Percentiles rank a stretch among this genome's conserved stretches.
phyloP scores from a whole-genome alignment of 1,140 invertebrate genomes.

The Drosophila prosaltans region DNA sequence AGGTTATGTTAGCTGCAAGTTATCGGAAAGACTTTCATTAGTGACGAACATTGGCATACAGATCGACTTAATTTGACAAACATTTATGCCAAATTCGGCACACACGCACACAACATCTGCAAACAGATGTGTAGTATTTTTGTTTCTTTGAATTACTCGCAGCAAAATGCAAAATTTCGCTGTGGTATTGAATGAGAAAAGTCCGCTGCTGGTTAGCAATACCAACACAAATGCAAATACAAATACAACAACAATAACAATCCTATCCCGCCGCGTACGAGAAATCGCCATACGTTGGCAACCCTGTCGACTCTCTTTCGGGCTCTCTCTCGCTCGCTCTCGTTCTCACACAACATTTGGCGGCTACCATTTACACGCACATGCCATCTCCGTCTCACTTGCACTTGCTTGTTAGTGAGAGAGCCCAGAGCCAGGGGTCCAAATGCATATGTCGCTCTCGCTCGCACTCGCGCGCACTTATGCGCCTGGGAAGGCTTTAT shows the following conservation, averaged over 20 bases:
- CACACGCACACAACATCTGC: conserved; percentile 9
- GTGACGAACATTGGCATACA: conserved; percentile 29
- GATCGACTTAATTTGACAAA: conserved; percentile 27
- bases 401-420: conserved; percentile 49
- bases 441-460: conserved; percentile 44
- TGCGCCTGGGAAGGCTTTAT: conserved; percentile 59
- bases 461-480: conserved; percentile 56
- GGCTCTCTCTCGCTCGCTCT: conserved; percentile 18
- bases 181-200: conserved; percentile 55
- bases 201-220: conserved; percentile 35
- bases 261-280: conserved; percentile 56
- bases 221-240: conserved; percentile 45
- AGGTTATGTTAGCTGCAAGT: conserved; percentile 81
- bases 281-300: conserved; percentile 66
- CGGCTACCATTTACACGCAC: conserved; percentile 61
- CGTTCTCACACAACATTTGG: conserved; percentile 68
- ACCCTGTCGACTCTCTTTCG: conserved; percentile 47
- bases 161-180: conserved; percentile 57
- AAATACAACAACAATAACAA: conserved; percentile 50
- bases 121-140: conserved; percentile 57
- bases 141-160: conserved; percentile 31
- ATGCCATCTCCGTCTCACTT: conserved; percentile 71
- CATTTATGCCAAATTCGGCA: conserved; percentile 5
- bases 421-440: conserved; percentile 21
- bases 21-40: conserved; percentile 65